These are phyloP conservation scores for Pangasius larnaudii DNA, from an alignment of 2,797 vertebrate genomes.

Conservation along the genomic window DNA sequence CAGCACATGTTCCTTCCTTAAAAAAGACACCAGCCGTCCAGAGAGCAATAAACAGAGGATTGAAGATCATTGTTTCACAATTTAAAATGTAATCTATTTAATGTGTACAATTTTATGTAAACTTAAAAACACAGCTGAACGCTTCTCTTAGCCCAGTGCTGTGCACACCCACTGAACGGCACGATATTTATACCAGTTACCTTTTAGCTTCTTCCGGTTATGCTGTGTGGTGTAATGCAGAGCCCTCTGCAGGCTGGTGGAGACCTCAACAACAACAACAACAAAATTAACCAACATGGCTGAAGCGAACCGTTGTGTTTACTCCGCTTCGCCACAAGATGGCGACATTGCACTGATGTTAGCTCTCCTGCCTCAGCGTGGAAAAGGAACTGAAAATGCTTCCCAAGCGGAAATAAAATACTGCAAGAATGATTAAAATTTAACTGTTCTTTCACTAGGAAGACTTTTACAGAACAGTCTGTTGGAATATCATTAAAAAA, in stretches of 20 bases:
- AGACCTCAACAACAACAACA: not conserved
- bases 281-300: not conserved
- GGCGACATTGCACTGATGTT: conserved; percentile 29
- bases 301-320: not conserved
- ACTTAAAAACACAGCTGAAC: not conserved
- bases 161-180: not conserved
- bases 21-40: not conserved
- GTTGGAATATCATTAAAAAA: not conserved
- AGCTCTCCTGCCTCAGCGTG: not conserved
- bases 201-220: conserved; percentile 24
- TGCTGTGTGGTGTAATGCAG: not conserved
- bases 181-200: not conserved
- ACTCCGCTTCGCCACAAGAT: conserved; percentile 39
- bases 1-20: conserved; percentile 6
- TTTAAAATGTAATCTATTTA: not conserved
- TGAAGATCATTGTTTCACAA: conserved; percentile 20
- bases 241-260: conserved; percentile 53
- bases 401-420: not conserved
- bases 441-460: not conserved
- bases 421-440: not conserved
- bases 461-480: not conserved
- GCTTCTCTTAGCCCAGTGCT: not conserved
- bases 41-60: conserved; percentile 5
- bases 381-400: not conserved
- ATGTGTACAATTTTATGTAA: not conserved